These are phyloP conservation scores for Vanessa cardui DNA, from an alignment of 2,888 invertebrate species.

Conservation along the genomic window DNA sequence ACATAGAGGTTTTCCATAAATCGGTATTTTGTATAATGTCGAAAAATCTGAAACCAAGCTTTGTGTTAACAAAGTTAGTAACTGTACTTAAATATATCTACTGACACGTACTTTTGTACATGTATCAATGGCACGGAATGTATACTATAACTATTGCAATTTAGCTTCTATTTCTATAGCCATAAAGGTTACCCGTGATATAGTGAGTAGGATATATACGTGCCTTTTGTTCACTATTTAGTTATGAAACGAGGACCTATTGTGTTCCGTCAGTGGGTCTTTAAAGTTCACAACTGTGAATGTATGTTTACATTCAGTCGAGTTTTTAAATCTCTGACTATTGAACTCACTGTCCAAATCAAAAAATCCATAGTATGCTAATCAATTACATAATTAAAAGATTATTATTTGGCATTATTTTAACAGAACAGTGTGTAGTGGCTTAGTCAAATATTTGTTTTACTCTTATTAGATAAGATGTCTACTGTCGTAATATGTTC, in stretches of 20 bases:
- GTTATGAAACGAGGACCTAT: constrained; percentile 14
- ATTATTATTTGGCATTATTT: background rate
- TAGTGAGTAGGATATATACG: constrained; percentile 6
- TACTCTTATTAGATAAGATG: constrained; percentile 1
- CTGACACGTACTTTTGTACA: background rate
- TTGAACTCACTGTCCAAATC: constrained; percentile 9
- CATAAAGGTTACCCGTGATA: background rate
- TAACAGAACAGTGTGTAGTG: background rate
- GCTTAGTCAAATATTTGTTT: constrained; percentile 5
- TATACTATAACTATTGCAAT: background rate
- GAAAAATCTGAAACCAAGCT: background rate
- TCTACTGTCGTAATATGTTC: background rate
- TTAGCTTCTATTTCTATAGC: background rate
- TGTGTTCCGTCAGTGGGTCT: constrained; percentile 11
- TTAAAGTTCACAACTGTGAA: constrained; percentile 14
- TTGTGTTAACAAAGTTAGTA: background rate
- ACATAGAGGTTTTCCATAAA: background rate
- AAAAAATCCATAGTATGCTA: background rate
- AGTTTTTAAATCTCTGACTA: constrained; percentile 8
- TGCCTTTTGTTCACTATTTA: constrained; percentile 9
- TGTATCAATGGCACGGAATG: background rate
- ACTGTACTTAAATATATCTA: constrained; percentile 1
- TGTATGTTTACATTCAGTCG: constrained; percentile 8
- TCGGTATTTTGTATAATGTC: background rate
- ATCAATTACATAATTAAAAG: background rate